phyloP scores from a whole-genome alignment of 2,797 vertebrate genomes.

The Bufotes viridis region DNA sequence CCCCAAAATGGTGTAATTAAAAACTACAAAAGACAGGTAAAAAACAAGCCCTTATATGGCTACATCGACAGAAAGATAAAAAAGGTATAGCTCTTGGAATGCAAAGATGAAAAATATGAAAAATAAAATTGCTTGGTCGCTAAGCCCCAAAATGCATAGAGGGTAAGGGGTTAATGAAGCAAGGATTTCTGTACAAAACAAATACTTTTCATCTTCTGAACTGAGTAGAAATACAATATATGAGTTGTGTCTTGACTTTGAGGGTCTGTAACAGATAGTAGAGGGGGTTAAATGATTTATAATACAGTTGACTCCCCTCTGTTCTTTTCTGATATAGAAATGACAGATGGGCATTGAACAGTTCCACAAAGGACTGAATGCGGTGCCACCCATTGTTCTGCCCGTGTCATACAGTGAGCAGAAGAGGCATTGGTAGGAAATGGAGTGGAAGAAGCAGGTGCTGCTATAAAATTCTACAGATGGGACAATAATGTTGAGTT shows the following conservation, averaged over 20 bases:
- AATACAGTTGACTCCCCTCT: constrained; percentile 26
- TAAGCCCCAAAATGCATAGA: too few species aligned
- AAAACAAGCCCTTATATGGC: too few species aligned
- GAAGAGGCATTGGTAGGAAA: constrained; percentile 57
- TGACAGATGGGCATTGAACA: constrained; percentile 64
- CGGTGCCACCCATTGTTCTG: background rate
- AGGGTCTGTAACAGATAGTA: background rate
- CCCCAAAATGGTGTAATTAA: too few species aligned
- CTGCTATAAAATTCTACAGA: constrained; percentile 63
- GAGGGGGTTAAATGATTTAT: constrained; percentile 44
- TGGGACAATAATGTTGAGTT: constrained; percentile 54
- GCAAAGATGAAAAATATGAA: too few species aligned
- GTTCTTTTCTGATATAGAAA: constrained; percentile 52
- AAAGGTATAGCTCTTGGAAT: too few species aligned
- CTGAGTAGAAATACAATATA: background rate
- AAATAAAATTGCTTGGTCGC: too few species aligned
- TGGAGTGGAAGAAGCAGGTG: constrained; percentile 62
- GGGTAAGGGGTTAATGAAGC: background rate
- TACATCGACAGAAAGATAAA: too few species aligned
- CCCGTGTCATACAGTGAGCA: constrained; percentile 41
- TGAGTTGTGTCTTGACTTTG: background rate
- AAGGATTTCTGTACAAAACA: constrained; percentile 1
- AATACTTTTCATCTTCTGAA: background rate
- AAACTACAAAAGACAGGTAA: too few species aligned
- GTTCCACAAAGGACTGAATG: constrained; percentile 57